Conservation (phyloP, 2,888 invertebrate species). For the Pterostichus niger region DNA sequence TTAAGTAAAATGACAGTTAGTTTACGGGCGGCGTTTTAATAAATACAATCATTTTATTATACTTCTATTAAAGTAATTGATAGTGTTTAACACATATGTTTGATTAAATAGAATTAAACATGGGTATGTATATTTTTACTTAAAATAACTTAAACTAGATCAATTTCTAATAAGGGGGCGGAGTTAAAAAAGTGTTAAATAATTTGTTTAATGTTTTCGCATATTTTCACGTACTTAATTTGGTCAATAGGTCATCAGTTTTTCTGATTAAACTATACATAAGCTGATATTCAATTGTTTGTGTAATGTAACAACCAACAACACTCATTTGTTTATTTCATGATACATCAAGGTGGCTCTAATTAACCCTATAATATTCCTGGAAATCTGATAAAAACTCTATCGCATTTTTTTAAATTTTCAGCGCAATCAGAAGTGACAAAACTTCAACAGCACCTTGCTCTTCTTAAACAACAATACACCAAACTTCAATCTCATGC, state of each 20-base stretch:
- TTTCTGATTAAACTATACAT: background rate
- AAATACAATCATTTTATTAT: slow-evolving; percentile 53
- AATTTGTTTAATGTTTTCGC: background rate
- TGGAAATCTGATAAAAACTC: too few relatives aligned
- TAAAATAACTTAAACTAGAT: background rate
- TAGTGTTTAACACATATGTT: slow-evolving; percentile 20
- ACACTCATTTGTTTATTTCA: slow-evolving; percentile 16
- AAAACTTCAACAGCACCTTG: slow-evolving; percentile 90
- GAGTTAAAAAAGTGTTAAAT: slow-evolving; percentile 28
- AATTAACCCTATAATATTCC: background rate
- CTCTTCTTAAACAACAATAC: slow-evolving; percentile 93
- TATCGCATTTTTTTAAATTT: background rate
- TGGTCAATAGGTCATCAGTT: slow-evolving; percentile 18
- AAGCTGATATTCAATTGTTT: background rate
- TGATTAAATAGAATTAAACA: slow-evolving; percentile 14
- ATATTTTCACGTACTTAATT: slow-evolving; percentile 1
- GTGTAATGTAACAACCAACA: background rate
- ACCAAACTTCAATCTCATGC: slow-evolving; percentile 91
- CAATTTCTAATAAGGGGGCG: slow-evolving; percentile 53
- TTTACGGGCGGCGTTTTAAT: slow-evolving; percentile 59
- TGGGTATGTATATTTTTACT: slow-evolving; percentile 55
- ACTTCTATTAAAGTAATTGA: slow-evolving; percentile 47
- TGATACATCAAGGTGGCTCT: background rate
- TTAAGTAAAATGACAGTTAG: slow-evolving; percentile 54
- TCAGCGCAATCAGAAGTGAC: slow-evolving; percentile 77